Evolutionary conservation across 2,113 vertebrate genomes (phyloP), one percentile per base, ranked within the genome.

Genomic region (Notiomystis cincta): DNA sequence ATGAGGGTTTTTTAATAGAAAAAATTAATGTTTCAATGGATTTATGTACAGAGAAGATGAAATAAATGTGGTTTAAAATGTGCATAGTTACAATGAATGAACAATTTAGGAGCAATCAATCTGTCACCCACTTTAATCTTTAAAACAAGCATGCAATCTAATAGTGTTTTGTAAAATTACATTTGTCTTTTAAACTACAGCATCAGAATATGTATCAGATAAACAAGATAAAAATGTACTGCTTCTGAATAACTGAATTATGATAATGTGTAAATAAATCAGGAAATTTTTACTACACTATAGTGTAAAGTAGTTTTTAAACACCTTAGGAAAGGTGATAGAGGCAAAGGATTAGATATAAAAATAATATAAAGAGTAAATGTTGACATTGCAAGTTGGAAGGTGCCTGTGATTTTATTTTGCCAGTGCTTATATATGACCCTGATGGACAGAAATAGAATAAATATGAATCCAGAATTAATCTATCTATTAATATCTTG

Each of bases 11-110:
- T 89, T 87, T 48, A 93, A 71, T 86, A 45, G 75, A 67, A 83
- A 83, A 79, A 95, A 83, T 42, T 60, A 89, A 89, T 80, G 82
- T 93, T 95, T 92, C 64, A 61, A 75, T 95, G 45, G 45, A 91
- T 85, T 88, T 91, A 89, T 75, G 30, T 61, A 89, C 48, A n/a
- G 47, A 23, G 76, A 69, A 50, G 67, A 62, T 90, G 75, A 90
- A 92, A 91, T 81, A 79, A 80, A 79, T 66, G 64, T 89, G 42
- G 40, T 89, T 91, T 94, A 51, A 96, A 91, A 85, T 71, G 61
- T 44, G 37, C 33, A 2, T 87, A 79, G 83, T 94, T 91, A 78
- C 53, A 61, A 31, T 45, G 85, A 92, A 86, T 47, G 78, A 90
- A 71, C 77, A 80, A 76, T 92, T 84, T 75, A 69, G 72, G 70